Percentiles rank a stretch among this genome's conserved stretches.
Evolutionary conservation across 2,113 vertebrate species (phyloP).

Genomic region (Narcine bancroftii): DNA sequence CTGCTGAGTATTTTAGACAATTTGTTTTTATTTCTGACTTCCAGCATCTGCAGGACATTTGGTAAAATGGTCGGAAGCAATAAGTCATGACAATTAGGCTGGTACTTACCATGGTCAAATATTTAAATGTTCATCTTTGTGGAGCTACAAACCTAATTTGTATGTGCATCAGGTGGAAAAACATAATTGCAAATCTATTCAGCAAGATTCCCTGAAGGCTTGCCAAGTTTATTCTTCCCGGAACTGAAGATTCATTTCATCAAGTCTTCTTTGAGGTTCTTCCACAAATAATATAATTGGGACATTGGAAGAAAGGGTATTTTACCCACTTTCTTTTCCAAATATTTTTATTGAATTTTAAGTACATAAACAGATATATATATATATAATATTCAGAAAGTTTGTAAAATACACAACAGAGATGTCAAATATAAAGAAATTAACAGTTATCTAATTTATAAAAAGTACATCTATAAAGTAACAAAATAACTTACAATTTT

Average conservation of each 20-base stretch:
- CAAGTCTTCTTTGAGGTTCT: not conserved
- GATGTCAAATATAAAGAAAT: too few species aligned
- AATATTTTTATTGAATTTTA: too few species aligned
- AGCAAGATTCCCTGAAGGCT: not conserved
- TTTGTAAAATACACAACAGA: too few species aligned
- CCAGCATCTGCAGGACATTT: too few species aligned
- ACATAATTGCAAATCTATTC: not conserved
- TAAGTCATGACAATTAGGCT: not conserved
- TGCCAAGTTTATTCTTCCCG: not conserved
- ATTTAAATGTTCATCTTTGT: not conserved
- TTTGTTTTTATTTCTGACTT: too few species aligned
- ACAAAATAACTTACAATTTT: too few species aligned
- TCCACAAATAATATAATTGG: not conserved
- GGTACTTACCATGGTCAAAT: not conserved
- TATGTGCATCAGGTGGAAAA: not conserved
- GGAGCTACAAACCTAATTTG: not conserved
- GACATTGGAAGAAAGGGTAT: not conserved
- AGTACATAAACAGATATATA: too few species aligned
- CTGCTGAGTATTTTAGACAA: too few species aligned
- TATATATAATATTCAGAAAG: too few species aligned
- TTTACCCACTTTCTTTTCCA: not conserved
- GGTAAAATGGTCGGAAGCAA: not conserved
- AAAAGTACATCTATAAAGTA: too few species aligned
- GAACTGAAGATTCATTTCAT: not conserved
- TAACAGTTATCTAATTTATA: too few species aligned